Percentiles rank a stretch among this genome's conserved stretches.
Evolutionary conservation across 2,888 invertebrate species (phyloP).

Genomic region (Eilema depressum): DNA sequence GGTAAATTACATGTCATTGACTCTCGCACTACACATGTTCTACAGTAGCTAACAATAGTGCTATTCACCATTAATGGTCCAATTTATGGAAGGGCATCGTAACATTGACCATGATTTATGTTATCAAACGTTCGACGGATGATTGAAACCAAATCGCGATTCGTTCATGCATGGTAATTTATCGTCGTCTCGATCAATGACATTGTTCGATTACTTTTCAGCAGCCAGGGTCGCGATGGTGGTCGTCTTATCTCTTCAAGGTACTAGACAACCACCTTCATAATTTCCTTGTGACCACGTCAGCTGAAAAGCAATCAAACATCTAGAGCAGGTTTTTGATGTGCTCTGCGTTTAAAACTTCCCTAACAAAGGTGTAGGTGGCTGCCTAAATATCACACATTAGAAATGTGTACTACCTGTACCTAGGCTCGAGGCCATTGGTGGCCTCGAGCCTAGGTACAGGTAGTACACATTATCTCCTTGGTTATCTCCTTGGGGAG

Average conservation of each 20-base stretch:
- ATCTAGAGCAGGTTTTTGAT: too few relatives aligned
- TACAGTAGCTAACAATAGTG: neutral
- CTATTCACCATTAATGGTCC: neutral
- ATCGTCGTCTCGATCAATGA: constrained; percentile 2
- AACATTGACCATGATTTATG: constrained; percentile 16
- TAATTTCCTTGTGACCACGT: neutral
- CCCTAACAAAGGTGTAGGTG: too few relatives aligned
- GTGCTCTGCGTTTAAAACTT: neutral
- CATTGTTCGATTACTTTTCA: constrained; percentile 1
- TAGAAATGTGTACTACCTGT: too few relatives aligned
- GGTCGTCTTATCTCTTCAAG: neutral
- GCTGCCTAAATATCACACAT: too few relatives aligned
- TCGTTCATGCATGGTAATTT: neutral
- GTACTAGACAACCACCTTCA: neutral
- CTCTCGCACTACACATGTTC: too few relatives aligned
- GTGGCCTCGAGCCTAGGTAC: too few relatives aligned
- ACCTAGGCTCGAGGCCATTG: too few relatives aligned
- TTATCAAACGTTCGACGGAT: constrained; percentile 12
- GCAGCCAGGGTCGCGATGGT: neutral
- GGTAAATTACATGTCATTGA: constrained; percentile 5
- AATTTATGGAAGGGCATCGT: neutral
- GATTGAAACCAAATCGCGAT: neutral
- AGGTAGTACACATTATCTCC: too few relatives aligned
- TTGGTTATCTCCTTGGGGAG: too few relatives aligned
- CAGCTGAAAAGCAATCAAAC: neutral